Percentiles rank a stretch among this genome's conserved stretches.
phyloP scores from a whole-genome alignment of 2,113 vertebrate genomes.

The Erpornis zantholeuca region DNA sequence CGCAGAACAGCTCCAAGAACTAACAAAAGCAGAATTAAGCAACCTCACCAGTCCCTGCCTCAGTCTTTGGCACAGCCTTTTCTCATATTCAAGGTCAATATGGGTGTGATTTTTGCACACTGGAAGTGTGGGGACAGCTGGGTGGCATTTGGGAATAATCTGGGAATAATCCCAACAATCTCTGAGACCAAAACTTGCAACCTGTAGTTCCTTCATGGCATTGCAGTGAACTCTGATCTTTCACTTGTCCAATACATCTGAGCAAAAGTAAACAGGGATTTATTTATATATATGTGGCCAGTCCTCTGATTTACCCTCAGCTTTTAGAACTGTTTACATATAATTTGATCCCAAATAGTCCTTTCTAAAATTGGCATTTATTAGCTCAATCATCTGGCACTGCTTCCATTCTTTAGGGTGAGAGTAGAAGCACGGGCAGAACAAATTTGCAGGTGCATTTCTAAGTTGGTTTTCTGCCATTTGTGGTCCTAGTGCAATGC shows the following conservation, averaged over 20 bases:
- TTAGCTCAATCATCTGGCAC: background rate
- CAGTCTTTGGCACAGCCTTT: background rate
- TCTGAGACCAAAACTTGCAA: accelerated
- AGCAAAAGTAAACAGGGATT: background rate
- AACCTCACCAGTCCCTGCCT: background rate
- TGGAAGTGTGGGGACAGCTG: background rate
- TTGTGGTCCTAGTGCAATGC: background rate
- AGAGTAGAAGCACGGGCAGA: background rate
- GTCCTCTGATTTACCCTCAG: background rate
- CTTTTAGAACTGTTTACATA: background rate
- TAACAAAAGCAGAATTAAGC: background rate
- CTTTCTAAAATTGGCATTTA: background rate
- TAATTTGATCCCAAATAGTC: background rate
- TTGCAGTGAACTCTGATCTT: background rate
- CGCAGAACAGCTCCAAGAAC: background rate
- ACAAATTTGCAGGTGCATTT: background rate
- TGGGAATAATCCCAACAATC: background rate
- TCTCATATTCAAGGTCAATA: accelerated
- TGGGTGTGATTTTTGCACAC: background rate
- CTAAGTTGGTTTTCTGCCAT: background rate
- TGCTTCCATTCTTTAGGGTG: background rate
- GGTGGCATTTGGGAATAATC: background rate
- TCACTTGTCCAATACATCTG: background rate
- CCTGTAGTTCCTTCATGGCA: background rate
- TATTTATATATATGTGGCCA: background rate